A percentile compares a stretch with the other conserved stretches of the same genome.
These are phyloP conservation scores for Sebastes oblongus DNA, from an alignment of 2,797 vertebrate species.

Conservation along the genomic window DNA sequence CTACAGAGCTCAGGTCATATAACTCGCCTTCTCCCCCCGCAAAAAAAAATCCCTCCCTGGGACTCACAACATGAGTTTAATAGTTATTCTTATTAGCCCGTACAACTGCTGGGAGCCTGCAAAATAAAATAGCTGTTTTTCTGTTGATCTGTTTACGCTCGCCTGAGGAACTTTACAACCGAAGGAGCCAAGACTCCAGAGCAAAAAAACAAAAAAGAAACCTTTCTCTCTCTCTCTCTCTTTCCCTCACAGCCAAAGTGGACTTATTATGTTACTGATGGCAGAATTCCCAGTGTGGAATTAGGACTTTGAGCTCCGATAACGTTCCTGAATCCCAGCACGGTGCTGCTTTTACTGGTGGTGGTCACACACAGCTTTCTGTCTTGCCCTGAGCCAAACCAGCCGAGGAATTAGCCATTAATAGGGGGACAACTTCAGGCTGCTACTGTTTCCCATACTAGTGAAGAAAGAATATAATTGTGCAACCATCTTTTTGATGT, in stretches of 20 bases:
- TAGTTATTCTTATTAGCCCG: conserved; percentile 55
- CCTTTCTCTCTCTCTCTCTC: conserved; percentile 17
- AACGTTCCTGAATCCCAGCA: conserved; percentile 74
- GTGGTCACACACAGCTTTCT: conserved; percentile 73
- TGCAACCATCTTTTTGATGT: conserved; percentile 29
- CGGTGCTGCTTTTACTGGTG: conserved; percentile 68
- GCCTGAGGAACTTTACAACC: conserved; percentile 70
- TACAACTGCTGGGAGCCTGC: conserved; percentile 55
- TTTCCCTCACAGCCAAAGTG: conserved; percentile 70
- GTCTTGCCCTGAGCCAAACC: conserved; percentile 58
- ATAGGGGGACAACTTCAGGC: conserved; percentile 59
- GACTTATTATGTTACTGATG: conserved; percentile 80
- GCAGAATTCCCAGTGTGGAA: conserved; percentile 80
- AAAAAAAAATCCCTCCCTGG: conserved; percentile 26
- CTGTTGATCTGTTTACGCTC: conserved; percentile 74
- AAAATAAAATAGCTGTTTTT: conserved; percentile 64
- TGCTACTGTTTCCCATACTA: conserved; percentile 69
- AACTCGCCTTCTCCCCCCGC: conserved; percentile 17
- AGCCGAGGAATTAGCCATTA: conserved; percentile 70
- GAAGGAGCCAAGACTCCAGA: conserved; percentile 60
- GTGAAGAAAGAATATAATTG: conserved; percentile 47
- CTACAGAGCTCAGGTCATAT: conserved; percentile 51
- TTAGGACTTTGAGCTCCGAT: conserved; percentile 79
- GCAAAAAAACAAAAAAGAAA: conserved; percentile 26
- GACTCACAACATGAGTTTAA: conserved; percentile 58